phyloP scores from a whole-genome alignment of 2,797 vertebrate genomes.

The Crenuchus spilurus region DNA sequence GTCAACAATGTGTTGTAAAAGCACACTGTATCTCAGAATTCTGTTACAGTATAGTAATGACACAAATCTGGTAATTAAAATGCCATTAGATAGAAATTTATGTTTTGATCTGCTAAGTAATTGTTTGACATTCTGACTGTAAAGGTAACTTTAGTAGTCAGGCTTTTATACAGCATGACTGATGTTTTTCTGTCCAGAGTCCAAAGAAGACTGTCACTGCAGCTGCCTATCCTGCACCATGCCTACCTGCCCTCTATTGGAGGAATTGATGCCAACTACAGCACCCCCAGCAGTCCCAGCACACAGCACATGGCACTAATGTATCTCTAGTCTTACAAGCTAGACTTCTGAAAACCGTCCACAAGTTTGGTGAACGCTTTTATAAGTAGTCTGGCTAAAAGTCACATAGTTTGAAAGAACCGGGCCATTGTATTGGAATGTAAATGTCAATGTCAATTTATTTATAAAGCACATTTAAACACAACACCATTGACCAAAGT shows the following conservation, averaged over 20 bases:
- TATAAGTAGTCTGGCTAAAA: too few relatives aligned
- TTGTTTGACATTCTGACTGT: not conserved
- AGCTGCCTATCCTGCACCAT: constrained; percentile 96
- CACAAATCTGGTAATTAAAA: too few relatives aligned
- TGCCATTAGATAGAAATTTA: too few relatives aligned
- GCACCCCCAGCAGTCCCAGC: constrained; percentile 88
- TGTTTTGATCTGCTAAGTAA: not conserved
- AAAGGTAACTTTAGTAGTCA: not conserved
- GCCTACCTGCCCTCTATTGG: constrained; percentile 98
- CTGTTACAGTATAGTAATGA: too few relatives aligned
- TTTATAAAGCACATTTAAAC: too few relatives aligned
- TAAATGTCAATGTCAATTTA: too few relatives aligned
- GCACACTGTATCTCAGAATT: not conserved
- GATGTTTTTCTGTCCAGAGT: constrained; percentile 23
- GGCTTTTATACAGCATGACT: too few relatives aligned
- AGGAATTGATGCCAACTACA: constrained; percentile 95
- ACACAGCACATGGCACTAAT: not conserved
- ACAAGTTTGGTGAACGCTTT: too few relatives aligned
- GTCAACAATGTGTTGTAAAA: too few relatives aligned
- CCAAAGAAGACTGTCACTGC: constrained; percentile 90
- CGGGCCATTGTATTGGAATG: too few relatives aligned
- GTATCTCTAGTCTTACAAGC: not conserved
- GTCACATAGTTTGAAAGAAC: too few relatives aligned
- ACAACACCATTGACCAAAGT: too few relatives aligned
- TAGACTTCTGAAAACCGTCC: not conserved